Conservation (phyloP, 2,888 invertebrate genomes). For the Panorpa germanica region DNA sequence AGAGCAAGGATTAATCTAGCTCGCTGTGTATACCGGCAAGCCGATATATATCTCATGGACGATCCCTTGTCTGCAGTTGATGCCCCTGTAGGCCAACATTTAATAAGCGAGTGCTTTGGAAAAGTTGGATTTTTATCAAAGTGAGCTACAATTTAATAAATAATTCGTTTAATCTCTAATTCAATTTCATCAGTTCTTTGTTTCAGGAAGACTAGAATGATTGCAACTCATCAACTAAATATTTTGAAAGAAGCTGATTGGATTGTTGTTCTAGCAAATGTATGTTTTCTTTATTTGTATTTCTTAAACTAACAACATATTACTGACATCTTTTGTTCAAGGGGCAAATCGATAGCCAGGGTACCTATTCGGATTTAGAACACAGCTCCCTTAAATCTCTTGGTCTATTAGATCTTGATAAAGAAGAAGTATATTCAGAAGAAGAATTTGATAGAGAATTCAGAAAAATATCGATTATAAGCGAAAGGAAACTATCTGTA, state of each 20-base stretch:
- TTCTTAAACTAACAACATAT: too few relatives aligned
- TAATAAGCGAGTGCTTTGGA: constrained; percentile 54
- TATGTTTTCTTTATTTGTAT: too few relatives aligned
- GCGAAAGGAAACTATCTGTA: too few relatives aligned
- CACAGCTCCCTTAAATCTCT: too few relatives aligned
- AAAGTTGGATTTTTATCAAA: constrained; percentile 27
- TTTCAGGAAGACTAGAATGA: too few relatives aligned
- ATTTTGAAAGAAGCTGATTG: constrained; percentile 40
- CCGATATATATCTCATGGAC: constrained; percentile 58
- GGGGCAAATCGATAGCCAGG: constrained; percentile 22
- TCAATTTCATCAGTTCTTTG: too few relatives aligned
- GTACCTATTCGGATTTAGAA: constrained; percentile 28
- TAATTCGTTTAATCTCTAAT: constrained; percentile 46
- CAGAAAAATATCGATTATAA: too few relatives aligned
- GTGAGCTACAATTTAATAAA: constrained; percentile 31
- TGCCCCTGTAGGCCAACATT: constrained; percentile 50
- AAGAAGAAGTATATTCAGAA: too few relatives aligned
- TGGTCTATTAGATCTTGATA: too few relatives aligned
- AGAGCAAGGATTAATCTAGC: constrained; percentile 53
- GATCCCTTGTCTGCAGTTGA: constrained; percentile 70
- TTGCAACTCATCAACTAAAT: constrained; percentile 67
- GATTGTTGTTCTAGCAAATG: constrained; percentile 41
- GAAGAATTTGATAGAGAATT: too few relatives aligned
- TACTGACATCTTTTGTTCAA: too few relatives aligned
- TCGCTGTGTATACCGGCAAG: constrained; percentile 50